Evolutionary conservation across 2,888 invertebrate species (phyloP), one percentile per base, ranked within the genome.

Genomic region (Amphimallon solstitiale): DNA sequence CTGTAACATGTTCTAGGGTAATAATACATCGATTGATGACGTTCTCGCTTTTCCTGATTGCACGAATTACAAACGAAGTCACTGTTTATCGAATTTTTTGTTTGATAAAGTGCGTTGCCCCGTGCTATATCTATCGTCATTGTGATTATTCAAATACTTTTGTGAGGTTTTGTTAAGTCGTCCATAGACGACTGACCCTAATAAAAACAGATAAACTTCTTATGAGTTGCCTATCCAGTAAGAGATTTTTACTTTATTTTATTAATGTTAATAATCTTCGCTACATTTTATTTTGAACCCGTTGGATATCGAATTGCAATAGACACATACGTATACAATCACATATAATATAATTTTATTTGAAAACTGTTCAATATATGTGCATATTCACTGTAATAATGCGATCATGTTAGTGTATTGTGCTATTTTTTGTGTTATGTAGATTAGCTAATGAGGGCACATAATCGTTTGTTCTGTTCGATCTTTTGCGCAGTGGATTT

Each of bases 61-160:
- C 2, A 40, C 40, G 12, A 54, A 21, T 59, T 15, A 35, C 15
- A 43, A 29, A 43, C 56, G 15, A 38, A 59, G 38, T 43, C 29
- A 59, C 43, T 43, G 56, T 59, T 59, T 59, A 59, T 59, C 56
- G 21, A 29, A 62, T 62, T 62, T 38, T 49, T 62, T 38, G 49
- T 51, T 51, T 29, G 56, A 62, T 62, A 62, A 62, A 62, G 62
- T 62, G 49, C 62, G 23, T 62, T 62, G 62, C 62, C 38, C 62
- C 62, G 62, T 12, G 19, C 38, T 49, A 49, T 51, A 51, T 51
- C 49, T 51, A 43, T 29, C 38, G 29, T 14, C 17, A 59, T 29
- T 59, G 56, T 43, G 56, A 43, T 59, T 59, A 43, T 59, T 59
- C 29, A 15, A 62, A 49, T 29, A 21, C 15, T 62, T 62, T 62